Evolutionary conservation across 2,888 invertebrate genomes (phyloP).

Genomic region (Drosophila koepferae): DNA sequence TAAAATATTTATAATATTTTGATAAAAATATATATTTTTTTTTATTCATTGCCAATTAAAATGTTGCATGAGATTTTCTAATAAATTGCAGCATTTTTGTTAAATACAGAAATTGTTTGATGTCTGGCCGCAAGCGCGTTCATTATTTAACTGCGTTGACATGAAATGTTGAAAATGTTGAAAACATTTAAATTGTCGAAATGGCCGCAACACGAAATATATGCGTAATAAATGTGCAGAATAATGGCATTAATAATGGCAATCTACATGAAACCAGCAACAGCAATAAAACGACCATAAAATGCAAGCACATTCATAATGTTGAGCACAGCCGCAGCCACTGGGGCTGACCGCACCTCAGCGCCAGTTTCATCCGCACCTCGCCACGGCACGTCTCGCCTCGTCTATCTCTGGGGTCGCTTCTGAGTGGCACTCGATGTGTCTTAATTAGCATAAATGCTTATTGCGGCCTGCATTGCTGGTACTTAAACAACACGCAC

Average conservation of each 20-base stretch:
- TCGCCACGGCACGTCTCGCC: neutral
- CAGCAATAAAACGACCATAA: constrained; percentile 72
- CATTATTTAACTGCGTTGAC: constrained; percentile 32
- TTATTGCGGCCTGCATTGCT: constrained; percentile 41
- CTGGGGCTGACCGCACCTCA: constrained; percentile 37
- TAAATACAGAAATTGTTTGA: constrained; percentile 3
- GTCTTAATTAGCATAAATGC: constrained; percentile 78
- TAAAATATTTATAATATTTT: neutral
- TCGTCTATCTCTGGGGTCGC: neutral
- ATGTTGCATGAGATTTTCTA: neutral
- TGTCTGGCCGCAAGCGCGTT: constrained; percentile 13
- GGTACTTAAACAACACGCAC: constrained; percentile 34
- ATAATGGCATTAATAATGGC: constrained; percentile 71
- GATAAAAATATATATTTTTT: neutral
- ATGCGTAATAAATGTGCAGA: constrained; percentile 63
- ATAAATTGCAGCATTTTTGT: neutral
- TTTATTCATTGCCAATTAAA: neutral
- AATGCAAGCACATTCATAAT: constrained; percentile 69
- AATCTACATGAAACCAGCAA: constrained; percentile 58
- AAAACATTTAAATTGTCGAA: constrained; percentile 41
- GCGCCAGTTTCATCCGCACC: neutral
- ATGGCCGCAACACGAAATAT: constrained; percentile 49
- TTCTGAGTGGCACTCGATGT: constrained; percentile 54
- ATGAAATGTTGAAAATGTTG: constrained; percentile 28
- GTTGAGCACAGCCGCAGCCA: constrained; percentile 14